phyloP scores from a whole-genome alignment of 2,888 invertebrate species.

The Pyrocoelia pectoralis region DNA sequence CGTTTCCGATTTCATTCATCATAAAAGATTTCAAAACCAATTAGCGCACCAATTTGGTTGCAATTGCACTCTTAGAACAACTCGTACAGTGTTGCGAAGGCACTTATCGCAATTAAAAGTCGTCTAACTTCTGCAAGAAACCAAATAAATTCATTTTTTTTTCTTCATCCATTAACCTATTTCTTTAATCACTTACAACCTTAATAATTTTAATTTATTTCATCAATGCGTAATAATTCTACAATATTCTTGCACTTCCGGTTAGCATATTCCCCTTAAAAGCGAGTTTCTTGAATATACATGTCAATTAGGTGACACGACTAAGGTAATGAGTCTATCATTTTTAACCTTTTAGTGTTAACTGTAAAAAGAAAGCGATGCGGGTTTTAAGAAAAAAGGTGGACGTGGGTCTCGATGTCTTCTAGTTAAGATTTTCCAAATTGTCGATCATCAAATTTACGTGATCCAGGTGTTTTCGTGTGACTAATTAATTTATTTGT shows the following conservation, averaged over 20 bases:
- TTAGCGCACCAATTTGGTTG: no score
- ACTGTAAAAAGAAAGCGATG: constrained; percentile 11
- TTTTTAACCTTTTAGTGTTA: background rate
- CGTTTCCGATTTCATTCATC: no score
- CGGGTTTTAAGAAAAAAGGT: constrained; percentile 26
- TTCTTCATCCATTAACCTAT: background rate
- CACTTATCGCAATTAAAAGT: background rate
- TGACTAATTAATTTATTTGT: no score
- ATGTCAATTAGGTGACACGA: background rate
- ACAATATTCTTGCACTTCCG: no score
- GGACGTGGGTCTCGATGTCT: constrained; percentile 31
- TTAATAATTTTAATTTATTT: background rate
- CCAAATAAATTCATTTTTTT: background rate
- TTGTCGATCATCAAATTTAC: no score
- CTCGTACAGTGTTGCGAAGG: no score
- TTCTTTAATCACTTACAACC: background rate
- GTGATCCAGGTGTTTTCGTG: no score
- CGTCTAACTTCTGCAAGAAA: background rate
- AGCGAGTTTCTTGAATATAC: background rate
- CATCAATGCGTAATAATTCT: no score
- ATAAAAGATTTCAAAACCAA: no score
- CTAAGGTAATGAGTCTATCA: background rate
- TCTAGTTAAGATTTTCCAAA: background rate
- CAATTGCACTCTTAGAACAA: no score
- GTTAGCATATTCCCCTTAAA: no score